Evolutionary conservation across 2,113 vertebrate species (phyloP).

Genomic region (Mobula birostris): DNA sequence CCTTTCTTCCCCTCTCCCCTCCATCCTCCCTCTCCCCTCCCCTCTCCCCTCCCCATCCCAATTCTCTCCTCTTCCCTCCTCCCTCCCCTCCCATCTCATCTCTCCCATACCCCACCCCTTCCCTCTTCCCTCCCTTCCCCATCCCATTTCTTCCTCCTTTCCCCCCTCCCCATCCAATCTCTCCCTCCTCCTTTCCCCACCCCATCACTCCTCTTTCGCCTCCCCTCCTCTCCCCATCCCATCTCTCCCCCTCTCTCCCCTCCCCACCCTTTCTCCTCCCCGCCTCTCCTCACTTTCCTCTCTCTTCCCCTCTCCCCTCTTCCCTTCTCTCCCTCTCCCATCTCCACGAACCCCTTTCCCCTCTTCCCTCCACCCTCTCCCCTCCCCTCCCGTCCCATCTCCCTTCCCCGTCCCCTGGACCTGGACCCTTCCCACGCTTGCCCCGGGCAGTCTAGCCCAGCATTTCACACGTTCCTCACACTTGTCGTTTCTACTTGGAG

Average conservation of each 20-base stretch:
- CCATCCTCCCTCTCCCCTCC: not conserved
- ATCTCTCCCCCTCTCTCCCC: too few relatives aligned
- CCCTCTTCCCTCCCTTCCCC: not conserved
- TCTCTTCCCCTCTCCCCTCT: not conserved
- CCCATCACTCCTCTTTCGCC: not conserved
- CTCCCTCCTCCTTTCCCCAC: not conserved
- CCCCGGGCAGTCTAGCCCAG: too few relatives aligned
- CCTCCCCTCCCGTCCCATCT: not conserved
- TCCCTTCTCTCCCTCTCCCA: not conserved
- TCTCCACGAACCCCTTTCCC: too few relatives aligned
- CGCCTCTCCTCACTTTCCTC: not conserved
- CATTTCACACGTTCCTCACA: too few relatives aligned
- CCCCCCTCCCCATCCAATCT: too few relatives aligned
- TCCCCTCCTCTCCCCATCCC: not conserved
- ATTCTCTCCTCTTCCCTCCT: not conserved
- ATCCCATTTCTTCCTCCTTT: not conserved
- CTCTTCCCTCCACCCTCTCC: not conserved
- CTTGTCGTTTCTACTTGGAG: too few relatives aligned
- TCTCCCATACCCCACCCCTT: accelerated
- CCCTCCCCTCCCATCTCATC: too few relatives aligned
- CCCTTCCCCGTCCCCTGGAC: not conserved
- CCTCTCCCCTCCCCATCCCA: not conserved
- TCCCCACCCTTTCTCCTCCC: too few relatives aligned
- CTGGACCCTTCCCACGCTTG: too few relatives aligned
- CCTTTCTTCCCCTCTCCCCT: not conserved